Evolutionary conservation across 2,888 invertebrate genomes (phyloP), one percentile per base, ranked within the genome.

Genomic region (Hemistola chrysoprasaria): DNA sequence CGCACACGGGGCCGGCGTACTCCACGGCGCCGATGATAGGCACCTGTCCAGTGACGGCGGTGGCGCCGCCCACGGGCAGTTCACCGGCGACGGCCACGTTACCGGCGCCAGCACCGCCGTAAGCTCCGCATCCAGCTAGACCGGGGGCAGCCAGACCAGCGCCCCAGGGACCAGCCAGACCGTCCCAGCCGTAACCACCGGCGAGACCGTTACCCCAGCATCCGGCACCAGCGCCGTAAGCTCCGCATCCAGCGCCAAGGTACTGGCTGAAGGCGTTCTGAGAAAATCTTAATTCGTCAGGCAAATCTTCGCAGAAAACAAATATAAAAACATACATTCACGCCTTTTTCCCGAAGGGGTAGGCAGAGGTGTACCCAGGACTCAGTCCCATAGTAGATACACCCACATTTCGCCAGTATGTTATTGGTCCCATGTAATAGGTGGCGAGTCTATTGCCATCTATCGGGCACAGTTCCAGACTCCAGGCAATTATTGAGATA

Each of bases 1-100:
- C 69, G 20, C 59, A 58, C 16, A 67, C 59, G 16, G 34, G 34
- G 7, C 71, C 71, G 10, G 53, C 47, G 59, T 67, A 67, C 8
- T 55, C 53, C 11, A 71, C 71, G n/a, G 62, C 56, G 33, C 71
- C 68, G 16, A 65, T 56, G 37, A 68, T 64, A 22, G 73, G 71
- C 16, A 71, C 60, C 33, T 62, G 61, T 31, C 72, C 69, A 3
- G 56, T 53, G 24, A 69, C 59, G 38, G 56, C 49, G 16, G 66
- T 62, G 27, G 57, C 51, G 28, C 69, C 73, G n/a, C 52, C 52
- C 9, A 64, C 67, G 30, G 59, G 60, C 45, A 72, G 44, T 35
- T 62, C 62, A 6, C 70, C 70, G 7, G 54, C 58, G 11, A 67
- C 65, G 8, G 50, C 61, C 7, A 68, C 54, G 34, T 65, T 63